A percentile compares a stretch with the other conserved stretches of the same genome.
phyloP scores from a whole-genome alignment of 37 sponge, comb jelly and placozoan genomes.

The Oopsacas minuta region DNA sequence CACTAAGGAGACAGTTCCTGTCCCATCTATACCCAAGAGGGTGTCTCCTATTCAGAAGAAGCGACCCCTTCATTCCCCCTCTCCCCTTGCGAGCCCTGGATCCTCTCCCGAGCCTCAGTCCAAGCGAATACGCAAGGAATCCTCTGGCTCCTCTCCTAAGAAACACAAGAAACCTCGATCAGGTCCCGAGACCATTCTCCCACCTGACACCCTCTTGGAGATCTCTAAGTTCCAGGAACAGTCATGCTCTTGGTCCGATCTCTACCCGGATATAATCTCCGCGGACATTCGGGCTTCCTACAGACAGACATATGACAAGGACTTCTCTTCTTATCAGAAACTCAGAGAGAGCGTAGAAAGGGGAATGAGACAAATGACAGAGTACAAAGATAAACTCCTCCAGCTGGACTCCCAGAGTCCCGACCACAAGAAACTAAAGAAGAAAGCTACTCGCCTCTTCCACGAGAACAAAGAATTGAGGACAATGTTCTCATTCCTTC shows the following conservation, averaged over 20 bases:
- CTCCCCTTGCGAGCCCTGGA: background rate
- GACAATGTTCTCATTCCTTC: background rate
- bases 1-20: background rate
- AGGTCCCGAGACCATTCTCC: background rate
- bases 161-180: background rate
- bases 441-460: background rate
- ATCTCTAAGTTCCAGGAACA: background rate
- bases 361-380: background rate
- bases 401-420: background rate
- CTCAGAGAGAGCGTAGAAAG: background rate
- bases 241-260: background rate
- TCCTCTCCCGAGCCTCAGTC: background rate
- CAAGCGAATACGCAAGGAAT: background rate
- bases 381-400: background rate
- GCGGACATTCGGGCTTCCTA: background rate
- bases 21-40: background rate
- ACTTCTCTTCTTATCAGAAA: background rate
- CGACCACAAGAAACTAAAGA: background rate
- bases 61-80: background rate
- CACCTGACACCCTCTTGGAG: background rate
- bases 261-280: background rate
- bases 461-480: background rate
- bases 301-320: background rate
- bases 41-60: background rate
- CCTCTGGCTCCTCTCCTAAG: background rate